These are phyloP conservation scores for Gobiocypris rarus DNA, from an alignment of 2,113 vertebrate genomes.

Conservation along the genomic window DNA sequence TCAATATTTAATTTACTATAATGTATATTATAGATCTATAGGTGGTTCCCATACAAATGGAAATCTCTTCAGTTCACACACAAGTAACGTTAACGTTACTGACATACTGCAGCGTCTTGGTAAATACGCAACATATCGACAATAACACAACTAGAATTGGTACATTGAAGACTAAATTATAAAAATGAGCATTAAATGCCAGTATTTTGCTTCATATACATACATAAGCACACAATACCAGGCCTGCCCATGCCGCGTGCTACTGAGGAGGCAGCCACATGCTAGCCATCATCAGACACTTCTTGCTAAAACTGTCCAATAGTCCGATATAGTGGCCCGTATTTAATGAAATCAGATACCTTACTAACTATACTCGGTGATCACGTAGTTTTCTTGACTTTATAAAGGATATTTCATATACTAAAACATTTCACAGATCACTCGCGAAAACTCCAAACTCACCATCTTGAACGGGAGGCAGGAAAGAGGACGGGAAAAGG, in stretches of 20 bases:
- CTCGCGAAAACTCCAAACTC: conserved; percentile 28
- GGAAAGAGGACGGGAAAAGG: conserved; percentile 56
- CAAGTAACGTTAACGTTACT: not conserved
- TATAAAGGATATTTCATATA: not conserved
- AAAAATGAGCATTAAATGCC: not conserved
- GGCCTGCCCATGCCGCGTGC: not conserved
- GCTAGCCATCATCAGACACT: not conserved
- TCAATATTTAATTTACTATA: too few species aligned
- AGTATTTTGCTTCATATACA: not conserved
- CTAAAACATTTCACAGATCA: not conserved
- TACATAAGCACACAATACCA: not conserved
- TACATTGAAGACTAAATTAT: too few species aligned
- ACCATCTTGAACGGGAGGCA: conserved; percentile 58
- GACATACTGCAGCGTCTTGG: not conserved
- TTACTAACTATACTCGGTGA: not conserved
- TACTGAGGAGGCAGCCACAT: not conserved
- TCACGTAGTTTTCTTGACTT: not conserved
- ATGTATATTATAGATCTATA: not conserved
- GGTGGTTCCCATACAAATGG: not conserved
- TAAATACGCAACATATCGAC: not conserved
- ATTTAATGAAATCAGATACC: not conserved
- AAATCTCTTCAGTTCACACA: not conserved
- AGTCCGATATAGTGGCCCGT: too few species aligned
- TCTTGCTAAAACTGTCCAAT: not conserved
- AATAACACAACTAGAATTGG: not conserved